Conservation (phyloP, 2,888 invertebrate genomes). For the Pristionchus arcanus region DNA sequence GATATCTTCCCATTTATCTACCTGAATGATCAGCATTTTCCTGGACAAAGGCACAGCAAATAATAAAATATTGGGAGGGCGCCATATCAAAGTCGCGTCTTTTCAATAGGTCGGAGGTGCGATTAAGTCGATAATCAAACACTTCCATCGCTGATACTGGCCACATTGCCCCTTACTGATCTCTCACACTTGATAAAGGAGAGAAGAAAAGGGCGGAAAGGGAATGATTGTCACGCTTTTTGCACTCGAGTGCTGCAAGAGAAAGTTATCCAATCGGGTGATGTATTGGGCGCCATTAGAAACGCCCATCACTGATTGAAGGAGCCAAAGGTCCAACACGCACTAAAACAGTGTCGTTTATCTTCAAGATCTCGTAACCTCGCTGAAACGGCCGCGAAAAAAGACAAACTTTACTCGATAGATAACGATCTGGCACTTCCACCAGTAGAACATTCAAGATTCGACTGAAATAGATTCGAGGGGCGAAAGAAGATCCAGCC, state of each 20-base stretch:
- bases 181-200: neutral
- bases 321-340: slow-evolving; percentile 25
- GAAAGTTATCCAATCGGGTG: slow-evolving; percentile 28
- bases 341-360: neutral
- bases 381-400: slow-evolving; percentile 28
- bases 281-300: neutral
- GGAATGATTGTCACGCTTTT: slow-evolving; percentile 1
- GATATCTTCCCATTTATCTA: neutral
- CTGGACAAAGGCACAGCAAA: neutral
- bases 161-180: neutral
- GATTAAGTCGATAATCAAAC: slow-evolving; percentile 43
- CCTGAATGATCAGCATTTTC: neutral
- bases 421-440: slow-evolving; percentile 11
- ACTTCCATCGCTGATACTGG: neutral
- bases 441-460: slow-evolving; percentile 14
- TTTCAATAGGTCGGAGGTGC: neutral
- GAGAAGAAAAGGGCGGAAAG: neutral
- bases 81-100: neutral
- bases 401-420: slow-evolving; percentile 23
- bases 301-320: neutral
- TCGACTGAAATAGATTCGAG: neutral
- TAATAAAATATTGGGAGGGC: neutral
- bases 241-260: slow-evolving; percentile 33
- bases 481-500: neutral
- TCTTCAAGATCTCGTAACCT: neutral